Base-by-base conservation (phyloP, 2,888 invertebrate species). In the Sminthurides aquaticus region DNA sequence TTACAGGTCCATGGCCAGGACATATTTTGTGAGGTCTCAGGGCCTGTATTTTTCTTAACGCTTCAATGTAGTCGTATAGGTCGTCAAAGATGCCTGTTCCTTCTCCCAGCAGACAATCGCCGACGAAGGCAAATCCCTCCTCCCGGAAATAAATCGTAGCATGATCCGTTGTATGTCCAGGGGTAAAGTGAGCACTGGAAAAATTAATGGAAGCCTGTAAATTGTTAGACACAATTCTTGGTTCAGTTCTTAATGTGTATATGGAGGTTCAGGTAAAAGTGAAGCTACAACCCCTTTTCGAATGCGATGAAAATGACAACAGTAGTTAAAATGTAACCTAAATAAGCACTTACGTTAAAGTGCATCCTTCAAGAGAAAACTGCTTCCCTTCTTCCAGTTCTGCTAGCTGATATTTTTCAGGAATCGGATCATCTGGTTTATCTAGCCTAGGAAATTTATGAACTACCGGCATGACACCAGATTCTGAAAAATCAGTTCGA, bases 11-110 rank as follows among this genome's bases (percentile, higher is more conserved):
- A 80, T 96, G 96, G 0, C 91, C 95, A 0, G 98, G 98, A 81
- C 93, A 98, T 73, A 99, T 91, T 2, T 86, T 77, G 11, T 77
- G 76, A 0, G 97, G 91, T 43, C 87, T 83, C 49, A 92, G 77
- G 1, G 84, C 79, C 57, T 90, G 79, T 75, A 98, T 90, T 73
- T 80, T 84, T 2, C 88, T 78, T 75, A 99, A 82, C 25, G 96
- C 93, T 29, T 84, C 81, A 89, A 99, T 90, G 76, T 98, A 99
- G 62, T 87, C 86, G 75, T 85, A 85, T 5, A 98, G 81, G 77
- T 97, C 92, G 80, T 97, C 96, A 80, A 99, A 98, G 0, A 96
- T 89, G 0, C 94, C 87, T 0, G 96, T 95, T 1, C 95, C 91
- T 79, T 97, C 97, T 0, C 97, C 92, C 11, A 99, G 80, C 73